Evolutionary conservation across 2,797 vertebrate genomes (phyloP), one percentile per base, ranked within the genome.

Genomic region (Toxotes lorentzi): DNA sequence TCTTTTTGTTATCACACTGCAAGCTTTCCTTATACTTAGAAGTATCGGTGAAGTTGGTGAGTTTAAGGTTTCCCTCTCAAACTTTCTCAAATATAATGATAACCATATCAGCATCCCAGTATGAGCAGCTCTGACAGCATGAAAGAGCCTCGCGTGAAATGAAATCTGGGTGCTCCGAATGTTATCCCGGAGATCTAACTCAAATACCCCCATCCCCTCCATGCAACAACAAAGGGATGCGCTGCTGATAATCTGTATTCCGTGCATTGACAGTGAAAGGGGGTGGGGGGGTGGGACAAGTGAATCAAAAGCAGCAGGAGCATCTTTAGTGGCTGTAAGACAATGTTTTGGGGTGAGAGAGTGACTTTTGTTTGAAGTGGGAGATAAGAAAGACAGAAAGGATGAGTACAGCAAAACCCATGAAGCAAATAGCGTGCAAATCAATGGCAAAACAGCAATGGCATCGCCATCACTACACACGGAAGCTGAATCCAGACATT

Each of bases 181-280:
- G 86, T 91, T 94, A 96, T 95, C 95, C 84, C 72, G 75, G 78
- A 84, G 82, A 94, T 95, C 92, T 93, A 84, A 93, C 81, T 89
- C 88, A 95, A 95, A 95, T 95, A 95, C 95, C 95, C 93, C 17
- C 84, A 95, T 96, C 78, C 67, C 86, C 88, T 76, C 82, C 76
- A 63, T 81, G 83, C 84, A 88, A 90, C 92, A 94, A 95, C 95
- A 95, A 95, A 95, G 90, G 81, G 89, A 81, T 71, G 91, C 75
- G 80, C 83, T 59, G 80, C 81, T 80, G 93, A 89, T 94, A 88
- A 94, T 95, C 93, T 93, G 84, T 73, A 92, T 96, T 89, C 88
- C 91, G 87, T 95, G 95, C 94, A 78, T 85, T 73, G 86, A 87
- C 88, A 86, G 87, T 71, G 43, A 88, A 81, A 86, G 84, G 76